Evolutionary conservation across 1,140 invertebrate species (phyloP).

Genomic region (Drosophila ercepeae): DNA sequence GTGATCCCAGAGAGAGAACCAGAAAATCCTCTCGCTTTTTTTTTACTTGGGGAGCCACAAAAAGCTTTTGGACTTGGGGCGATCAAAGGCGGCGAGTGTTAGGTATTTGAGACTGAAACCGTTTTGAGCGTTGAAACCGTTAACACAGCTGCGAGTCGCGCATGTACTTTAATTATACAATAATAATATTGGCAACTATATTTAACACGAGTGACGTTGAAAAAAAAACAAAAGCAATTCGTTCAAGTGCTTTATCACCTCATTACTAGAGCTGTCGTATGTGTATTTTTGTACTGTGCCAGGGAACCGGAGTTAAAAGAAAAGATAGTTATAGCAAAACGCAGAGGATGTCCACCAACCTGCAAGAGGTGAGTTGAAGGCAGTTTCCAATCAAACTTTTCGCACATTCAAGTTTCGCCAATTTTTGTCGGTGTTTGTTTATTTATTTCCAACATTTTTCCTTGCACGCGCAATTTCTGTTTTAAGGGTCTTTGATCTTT

Average conservation of each 20-base stretch:
- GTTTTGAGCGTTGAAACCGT: conserved; percentile 45
- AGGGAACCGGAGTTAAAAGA: background rate
- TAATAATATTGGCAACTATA: conserved; percentile 27
- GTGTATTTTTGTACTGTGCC: conserved; percentile 9
- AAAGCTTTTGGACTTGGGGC: conserved; percentile 18
- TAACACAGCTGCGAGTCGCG: conserved; percentile 28
- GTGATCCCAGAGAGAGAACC: conserved; percentile 5
- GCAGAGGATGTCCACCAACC: conserved; percentile 53
- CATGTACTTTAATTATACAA: conserved; percentile 14
- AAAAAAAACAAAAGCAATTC: conserved; percentile 6
- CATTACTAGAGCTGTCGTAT: conserved; percentile 1
- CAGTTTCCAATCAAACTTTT: background rate
- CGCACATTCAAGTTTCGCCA: background rate
- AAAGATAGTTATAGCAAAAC: background rate
- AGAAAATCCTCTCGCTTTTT: conserved; percentile 16
- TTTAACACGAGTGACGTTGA: conserved; percentile 45
- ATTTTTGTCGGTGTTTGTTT: background rate
- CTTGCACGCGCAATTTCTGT: background rate
- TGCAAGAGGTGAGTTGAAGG: conserved; percentile 59
- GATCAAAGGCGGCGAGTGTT: conserved; percentile 38
- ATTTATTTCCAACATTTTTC: conserved; percentile 26
- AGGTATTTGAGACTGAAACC: conserved; percentile 45
- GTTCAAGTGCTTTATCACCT: conserved; percentile 22
- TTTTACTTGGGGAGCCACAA: conserved; percentile 3
- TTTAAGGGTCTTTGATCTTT: background rate